Conservation (phyloP, 2,888 invertebrate species). For the Parnassius mnemosyne region DNA sequence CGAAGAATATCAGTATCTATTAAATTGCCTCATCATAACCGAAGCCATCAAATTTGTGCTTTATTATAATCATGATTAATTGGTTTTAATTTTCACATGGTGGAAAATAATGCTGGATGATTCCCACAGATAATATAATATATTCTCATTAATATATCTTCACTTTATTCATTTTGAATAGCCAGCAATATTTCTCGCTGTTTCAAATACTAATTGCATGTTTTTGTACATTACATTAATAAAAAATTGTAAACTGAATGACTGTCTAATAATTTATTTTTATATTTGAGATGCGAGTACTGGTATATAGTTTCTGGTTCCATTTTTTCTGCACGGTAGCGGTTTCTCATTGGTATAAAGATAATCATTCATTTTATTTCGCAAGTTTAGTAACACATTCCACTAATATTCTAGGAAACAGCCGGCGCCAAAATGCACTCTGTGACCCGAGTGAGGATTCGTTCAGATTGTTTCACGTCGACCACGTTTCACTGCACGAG, state of each 20-base stretch:
- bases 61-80: background rate
- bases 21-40: constrained; percentile 37
- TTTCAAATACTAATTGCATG: constrained; percentile 10
- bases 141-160: background rate
- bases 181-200: constrained; percentile 8
- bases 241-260: constrained; percentile 35
- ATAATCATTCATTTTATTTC: background rate
- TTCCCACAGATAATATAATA: background rate
- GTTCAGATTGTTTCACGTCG: constrained; percentile 47
- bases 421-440: constrained; percentile 69
- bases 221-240: constrained; percentile 30
- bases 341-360: background rate
- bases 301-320: no score
- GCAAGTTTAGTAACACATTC: constrained; percentile 27
- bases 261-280: constrained; percentile 38
- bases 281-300: background rate
- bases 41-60: background rate
- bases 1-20: constrained; percentile 76
- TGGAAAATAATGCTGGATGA: background rate
- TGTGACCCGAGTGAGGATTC: constrained; percentile 66
- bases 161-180: background rate
- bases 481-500: constrained; percentile 33
- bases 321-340: no score
- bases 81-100: background rate
- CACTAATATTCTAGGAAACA: constrained; percentile 72